phyloP scores from a whole-genome alignment of 2,888 invertebrate genomes.

The Spilarctia lutea region DNA sequence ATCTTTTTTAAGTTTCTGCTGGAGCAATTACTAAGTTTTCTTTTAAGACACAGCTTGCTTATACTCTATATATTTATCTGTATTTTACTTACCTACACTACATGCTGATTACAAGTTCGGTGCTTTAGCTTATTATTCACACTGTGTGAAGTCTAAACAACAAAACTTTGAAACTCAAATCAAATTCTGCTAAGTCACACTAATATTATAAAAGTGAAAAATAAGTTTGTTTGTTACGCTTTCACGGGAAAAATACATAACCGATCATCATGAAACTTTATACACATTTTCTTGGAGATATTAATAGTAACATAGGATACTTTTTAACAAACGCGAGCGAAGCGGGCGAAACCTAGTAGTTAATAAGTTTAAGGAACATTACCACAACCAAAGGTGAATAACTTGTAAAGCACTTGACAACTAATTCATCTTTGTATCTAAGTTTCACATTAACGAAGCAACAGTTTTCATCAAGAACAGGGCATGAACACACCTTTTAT shows the following conservation, averaged over 20 bases:
- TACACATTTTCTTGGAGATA: too few species aligned
- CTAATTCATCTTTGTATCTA: background rate
- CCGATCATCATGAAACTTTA: too few species aligned
- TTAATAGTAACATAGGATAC: too few species aligned
- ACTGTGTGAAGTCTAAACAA: background rate
- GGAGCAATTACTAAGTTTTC: too few species aligned
- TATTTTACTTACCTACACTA: background rate
- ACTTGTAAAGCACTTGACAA: background rate
- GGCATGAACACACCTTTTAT: background rate
- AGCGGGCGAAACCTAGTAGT: too few species aligned
- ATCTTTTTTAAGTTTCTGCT: too few species aligned
- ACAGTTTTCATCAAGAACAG: background rate
- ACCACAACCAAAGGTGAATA: slow-evolving; percentile 1
- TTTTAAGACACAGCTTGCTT: background rate
- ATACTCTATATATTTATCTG: background rate
- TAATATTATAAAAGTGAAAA: too few species aligned
- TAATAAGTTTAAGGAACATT: background rate
- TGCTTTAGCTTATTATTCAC: background rate
- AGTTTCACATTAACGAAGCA: background rate
- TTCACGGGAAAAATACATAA: too few species aligned
- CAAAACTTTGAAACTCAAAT: background rate
- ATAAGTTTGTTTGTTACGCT: too few species aligned
- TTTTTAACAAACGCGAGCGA: too few species aligned
- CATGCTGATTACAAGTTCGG: background rate
- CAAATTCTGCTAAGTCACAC: background rate